Evolutionary conservation across 1,140 invertebrate species (phyloP).

Genomic region (Drosophila parvula): DNA sequence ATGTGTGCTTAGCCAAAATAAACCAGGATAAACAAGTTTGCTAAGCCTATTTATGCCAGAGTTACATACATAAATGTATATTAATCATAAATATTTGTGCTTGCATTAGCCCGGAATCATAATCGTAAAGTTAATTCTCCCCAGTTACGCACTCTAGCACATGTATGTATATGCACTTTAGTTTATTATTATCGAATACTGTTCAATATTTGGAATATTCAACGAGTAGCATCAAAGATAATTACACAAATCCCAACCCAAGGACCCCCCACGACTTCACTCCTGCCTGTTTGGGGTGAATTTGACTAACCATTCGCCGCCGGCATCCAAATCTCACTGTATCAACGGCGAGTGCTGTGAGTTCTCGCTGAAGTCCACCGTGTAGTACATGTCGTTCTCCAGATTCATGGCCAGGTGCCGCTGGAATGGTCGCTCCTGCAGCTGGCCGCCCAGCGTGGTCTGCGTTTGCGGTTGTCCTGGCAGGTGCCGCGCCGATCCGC

Average conservation of each 20-base stretch:
- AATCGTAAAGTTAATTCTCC: conserved; percentile 61
- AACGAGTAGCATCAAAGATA: conserved; percentile 66
- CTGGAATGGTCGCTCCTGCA: conserved; percentile 80
- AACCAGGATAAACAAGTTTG: conserved; percentile 55
- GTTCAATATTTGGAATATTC: conserved; percentile 79
- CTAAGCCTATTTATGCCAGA: conserved; percentile 66
- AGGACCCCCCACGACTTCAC: conserved; percentile 33
- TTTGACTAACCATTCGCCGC: conserved; percentile 76
- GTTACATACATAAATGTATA: conserved; percentile 49
- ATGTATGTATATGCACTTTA: not conserved
- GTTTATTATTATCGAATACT: conserved; percentile 70
- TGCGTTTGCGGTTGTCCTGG: conserved; percentile 54
- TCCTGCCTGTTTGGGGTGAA: conserved; percentile 67
- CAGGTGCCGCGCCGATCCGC: conserved; percentile 45
- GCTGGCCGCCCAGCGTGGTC: conserved; percentile 70
- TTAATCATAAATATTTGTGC: conserved; percentile 59
- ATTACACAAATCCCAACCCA: conserved; percentile 49
- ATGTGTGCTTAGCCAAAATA: conserved; percentile 51
- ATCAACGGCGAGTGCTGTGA: conserved; percentile 89
- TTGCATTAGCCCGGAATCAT: conserved; percentile 56
- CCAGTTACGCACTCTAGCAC: not conserved
- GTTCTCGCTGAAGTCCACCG: conserved; percentile 88
- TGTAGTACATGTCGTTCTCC: conserved; percentile 89
- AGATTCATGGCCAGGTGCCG: conserved; percentile 86
- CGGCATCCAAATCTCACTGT: conserved; percentile 84